Evolutionary conservation across 2,888 invertebrate genomes (phyloP), one percentile per base, ranked within the genome.

Genomic region (Carterocephalus palaemon): DNA sequence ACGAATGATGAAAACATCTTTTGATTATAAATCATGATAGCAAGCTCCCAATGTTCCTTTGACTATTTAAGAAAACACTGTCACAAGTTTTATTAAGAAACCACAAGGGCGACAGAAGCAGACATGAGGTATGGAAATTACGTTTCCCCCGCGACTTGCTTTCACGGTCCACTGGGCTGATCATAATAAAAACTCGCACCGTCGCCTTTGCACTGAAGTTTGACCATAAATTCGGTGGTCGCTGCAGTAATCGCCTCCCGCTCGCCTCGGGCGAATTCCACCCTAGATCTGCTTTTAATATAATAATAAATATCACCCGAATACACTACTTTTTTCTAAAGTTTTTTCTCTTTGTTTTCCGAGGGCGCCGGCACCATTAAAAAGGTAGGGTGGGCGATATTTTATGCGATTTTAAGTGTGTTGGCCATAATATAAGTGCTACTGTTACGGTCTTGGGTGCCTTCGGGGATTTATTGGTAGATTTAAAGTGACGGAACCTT

Each of bases 121-220:
- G 80, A 75, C 80, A 82, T 80, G 83, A 84, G 81, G 81, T 84
- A 86, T 85, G 86, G 79, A 83, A 85, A 85, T 85, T 72, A 78
- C 79, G 61, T 71, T 72, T 75, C 80, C 80, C 83, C 75, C 71
- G 77, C 82, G 77, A 76, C 82, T 83, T 84, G 82, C 83, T 86
- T 87, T 88, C 87, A 85, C 87, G 79, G 87, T 84, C 88, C 88
- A 88, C 85, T 88, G 88, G 64, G 68, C 78, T 87, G 87, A 87
- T 87, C 86, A 87, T 88, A 87, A 88, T 88, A 88, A 88, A 88
- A 88, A 87, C 81, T 75, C 84, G 80, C 79, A 78, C 84, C 83
- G 84, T 83, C 87, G 85, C 87, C 80, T 83, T 70, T 74, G 60
- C 74, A 63, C 74, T 64, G 69, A 88, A 88, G 82, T 88, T 88